Evolutionary conservation across 2,797 vertebrate species (phyloP).

Genomic region (Typhlichthys eigenmanni): DNA sequence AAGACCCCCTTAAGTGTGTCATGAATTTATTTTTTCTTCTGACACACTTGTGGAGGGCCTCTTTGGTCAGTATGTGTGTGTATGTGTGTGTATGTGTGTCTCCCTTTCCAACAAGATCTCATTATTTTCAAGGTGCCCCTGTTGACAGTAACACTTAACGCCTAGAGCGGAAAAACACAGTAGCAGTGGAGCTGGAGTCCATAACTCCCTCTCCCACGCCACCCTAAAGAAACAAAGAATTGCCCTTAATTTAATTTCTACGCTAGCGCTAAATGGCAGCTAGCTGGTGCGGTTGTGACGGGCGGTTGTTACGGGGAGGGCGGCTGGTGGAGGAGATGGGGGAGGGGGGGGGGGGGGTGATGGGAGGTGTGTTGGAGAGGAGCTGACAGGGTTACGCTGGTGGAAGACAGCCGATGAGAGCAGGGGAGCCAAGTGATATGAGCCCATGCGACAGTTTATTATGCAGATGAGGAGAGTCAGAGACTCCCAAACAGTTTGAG

Average conservation of each 20-base stretch:
- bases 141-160: conserved; percentile 7
- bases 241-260: too few species aligned
- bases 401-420: background rate
- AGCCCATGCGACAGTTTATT: conserved; percentile 61
- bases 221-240: too few species aligned
- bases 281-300: too few species aligned
- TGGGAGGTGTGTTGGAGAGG: background rate
- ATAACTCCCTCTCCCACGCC: background rate
- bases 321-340: too few species aligned
- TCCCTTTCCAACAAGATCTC: conserved; percentile 40
- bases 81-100: conserved; percentile 13
- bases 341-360: background rate
- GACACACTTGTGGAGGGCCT: background rate
- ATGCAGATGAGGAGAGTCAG: conserved; percentile 63
- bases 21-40: too few species aligned
- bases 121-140: conserved; percentile 52
- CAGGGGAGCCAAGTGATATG: conserved; percentile 33
- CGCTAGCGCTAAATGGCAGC: too few species aligned
- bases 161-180: background rate
- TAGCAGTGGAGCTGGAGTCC: background rate
- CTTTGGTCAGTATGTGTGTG: background rate
- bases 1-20: too few species aligned
- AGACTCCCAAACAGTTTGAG: conserved; percentile 57
- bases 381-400: conserved; percentile 1
- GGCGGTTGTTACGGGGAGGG: too few species aligned